Evolutionary conservation across 2,797 vertebrate genomes (phyloP), one percentile per base, ranked within the genome.

Genomic region (Pachyuromys duprasi): DNA sequence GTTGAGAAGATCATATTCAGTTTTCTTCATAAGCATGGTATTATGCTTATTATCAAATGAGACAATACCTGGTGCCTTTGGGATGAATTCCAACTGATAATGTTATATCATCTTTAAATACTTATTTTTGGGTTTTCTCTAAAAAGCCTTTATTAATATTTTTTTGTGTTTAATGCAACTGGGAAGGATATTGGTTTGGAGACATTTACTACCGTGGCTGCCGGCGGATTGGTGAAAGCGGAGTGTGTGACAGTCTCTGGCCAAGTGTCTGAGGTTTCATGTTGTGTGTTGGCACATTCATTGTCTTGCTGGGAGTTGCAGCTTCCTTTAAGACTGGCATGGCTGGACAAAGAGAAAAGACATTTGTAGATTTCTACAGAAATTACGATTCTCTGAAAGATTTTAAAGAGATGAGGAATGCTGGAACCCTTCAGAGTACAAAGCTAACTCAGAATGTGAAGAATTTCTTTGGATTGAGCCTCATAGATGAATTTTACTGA

Each of bases 91-190:
- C 28, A 75, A 7, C 86, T 86, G 53, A 8, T 70, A 62, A 76
- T 55, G 42, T 9, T 75, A 36, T 55, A 33, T 62, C 12, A 67
- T 69, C 49, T 72, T 67, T 74, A 72, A 81, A 86, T 84, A 84
- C 9, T 53, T 70, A 87, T 17, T 70, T 96, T 63, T 42, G 14
- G 14, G 5, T 28, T 89, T 33, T 67, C 28, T 89, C 90, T 89
- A 17, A 33, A 36, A 93, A 60, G 33, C 12, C 84, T 94, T 94
- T 75, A 17, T 76, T 84, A 78, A 82, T 45, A 72, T 78, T 86
- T 90, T 62, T 93, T 72, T 53, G 1, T 60, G n/a, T 79, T 91
- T n/a, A 53, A 69, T 22, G 45, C 45, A 53, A n/a, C 11, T 31
- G 28, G 39, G 62, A 67, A 83, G 42, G 62, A n/a, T 22, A 13